Evolutionary conservation across 2,113 vertebrate genomes (phyloP).

Genomic region (Tupaia chinensis): DNA sequence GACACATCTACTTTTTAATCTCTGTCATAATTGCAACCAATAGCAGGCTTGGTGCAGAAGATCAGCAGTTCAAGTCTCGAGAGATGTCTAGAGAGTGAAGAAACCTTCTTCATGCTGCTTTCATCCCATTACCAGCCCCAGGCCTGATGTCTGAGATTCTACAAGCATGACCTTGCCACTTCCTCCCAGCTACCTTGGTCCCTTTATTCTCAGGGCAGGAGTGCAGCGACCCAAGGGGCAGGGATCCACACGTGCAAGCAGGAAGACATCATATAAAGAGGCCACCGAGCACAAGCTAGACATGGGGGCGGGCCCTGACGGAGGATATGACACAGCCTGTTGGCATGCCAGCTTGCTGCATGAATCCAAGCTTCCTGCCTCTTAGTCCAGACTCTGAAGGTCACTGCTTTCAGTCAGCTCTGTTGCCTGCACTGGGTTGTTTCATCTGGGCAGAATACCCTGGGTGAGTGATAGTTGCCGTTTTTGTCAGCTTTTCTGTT

Average conservation of each 20-base stretch:
- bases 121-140: neutral
- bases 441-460: neutral
- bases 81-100: neutral
- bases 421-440: neutral
- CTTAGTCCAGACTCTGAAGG: neutral
- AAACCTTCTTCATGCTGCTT: neutral
- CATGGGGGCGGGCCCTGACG: too few relatives aligned
- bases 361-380: neutral
- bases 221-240: neutral
- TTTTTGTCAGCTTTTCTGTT: too few relatives aligned
- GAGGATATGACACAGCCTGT: neutral
- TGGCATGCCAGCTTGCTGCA: fast-evolving
- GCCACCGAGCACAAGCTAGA: too few relatives aligned
- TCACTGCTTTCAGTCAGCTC: neutral
- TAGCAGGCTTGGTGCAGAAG: neutral
- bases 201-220: neutral
- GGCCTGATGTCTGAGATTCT: neutral
- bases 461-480: neutral
- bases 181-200: neutral
- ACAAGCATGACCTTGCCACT: neutral
- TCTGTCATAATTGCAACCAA: neutral
- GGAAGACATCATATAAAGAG: neutral
- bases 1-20: too few relatives aligned
- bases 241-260: neutral
- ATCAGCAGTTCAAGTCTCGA: neutral